Conservation (phyloP, 2,113 vertebrate genomes). For the Pelecanoides urinatrix region DNA sequence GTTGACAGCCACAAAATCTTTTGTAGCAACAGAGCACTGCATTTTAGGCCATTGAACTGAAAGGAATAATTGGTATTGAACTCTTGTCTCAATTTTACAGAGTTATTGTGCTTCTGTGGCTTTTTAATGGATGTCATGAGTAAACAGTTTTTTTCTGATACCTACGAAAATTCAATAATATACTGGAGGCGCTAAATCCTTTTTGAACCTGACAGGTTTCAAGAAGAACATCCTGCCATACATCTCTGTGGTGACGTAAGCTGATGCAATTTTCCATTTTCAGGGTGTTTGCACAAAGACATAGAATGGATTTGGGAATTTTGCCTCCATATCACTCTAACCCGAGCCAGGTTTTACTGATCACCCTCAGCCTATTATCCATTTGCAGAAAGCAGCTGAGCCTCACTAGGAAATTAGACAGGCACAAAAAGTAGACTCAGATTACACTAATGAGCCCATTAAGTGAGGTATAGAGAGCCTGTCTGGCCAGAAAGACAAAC, state of each 20-base stretch:
- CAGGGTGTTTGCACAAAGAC: background rate
- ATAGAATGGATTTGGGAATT: background rate
- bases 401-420: constrained; percentile 42
- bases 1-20: background rate
- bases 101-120: background rate
- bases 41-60: background rate
- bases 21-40: background rate
- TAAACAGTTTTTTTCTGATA: background rate
- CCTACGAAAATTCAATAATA: background rate
- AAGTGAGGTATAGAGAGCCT: constrained; percentile 21
- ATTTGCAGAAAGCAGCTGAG: constrained; percentile 37
- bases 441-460: constrained; percentile 60
- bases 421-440: constrained; percentile 19
- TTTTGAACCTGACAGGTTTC: background rate
- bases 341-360: background rate
- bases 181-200: background rate
- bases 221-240: background rate
- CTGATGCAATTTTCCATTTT: background rate
- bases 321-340: background rate
- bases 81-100: background rate
- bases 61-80: background rate
- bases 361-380: background rate
- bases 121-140: background rate
- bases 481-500: background rate
- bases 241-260: background rate